phyloP scores from a whole-genome alignment of 1,140 invertebrate genomes.

The Aphelinus atriplicis region DNA sequence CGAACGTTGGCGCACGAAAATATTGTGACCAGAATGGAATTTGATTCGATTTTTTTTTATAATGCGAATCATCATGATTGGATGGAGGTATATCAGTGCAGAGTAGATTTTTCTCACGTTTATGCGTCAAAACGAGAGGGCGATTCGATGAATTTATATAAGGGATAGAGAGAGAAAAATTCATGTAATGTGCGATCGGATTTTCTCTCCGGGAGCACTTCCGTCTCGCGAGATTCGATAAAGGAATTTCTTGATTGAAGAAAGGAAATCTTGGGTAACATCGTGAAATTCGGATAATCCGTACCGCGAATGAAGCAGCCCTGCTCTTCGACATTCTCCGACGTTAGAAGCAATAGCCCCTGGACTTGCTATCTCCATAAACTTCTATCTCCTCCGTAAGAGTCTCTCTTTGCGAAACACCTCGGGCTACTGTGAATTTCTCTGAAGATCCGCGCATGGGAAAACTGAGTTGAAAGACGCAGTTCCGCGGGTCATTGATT shows the following conservation, averaged over 20 bases:
- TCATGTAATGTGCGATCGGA: too few relatives aligned
- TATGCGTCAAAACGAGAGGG: too few relatives aligned
- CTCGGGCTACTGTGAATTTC: not conserved
- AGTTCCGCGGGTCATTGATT: too few relatives aligned
- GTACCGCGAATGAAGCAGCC: not conserved
- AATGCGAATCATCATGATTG: too few relatives aligned
- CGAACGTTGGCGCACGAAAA: too few relatives aligned
- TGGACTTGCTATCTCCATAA: slow-evolving; percentile 10
- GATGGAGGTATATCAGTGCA: too few relatives aligned
- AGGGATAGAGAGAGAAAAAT: too few relatives aligned
- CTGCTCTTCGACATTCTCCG: not conserved
- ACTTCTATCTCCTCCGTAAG: not conserved
- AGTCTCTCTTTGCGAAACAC: slow-evolving; percentile 2
- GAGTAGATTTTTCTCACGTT: too few relatives aligned
- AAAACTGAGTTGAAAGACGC: not conserved
- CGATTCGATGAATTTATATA: too few relatives aligned
- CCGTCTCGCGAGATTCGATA: slow-evolving; percentile 14
- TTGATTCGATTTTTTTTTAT: too few relatives aligned
- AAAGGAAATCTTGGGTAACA: not conserved
- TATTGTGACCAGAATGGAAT: too few relatives aligned
- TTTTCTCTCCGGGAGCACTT: too few relatives aligned
- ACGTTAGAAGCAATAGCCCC: slow-evolving; percentile 18
- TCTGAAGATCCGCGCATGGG: not conserved
- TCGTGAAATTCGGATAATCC: slow-evolving; percentile 25
- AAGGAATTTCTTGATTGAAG: slow-evolving; percentile 27